These are phyloP conservation scores for Varecia variegata DNA, from an alignment of 2,797 vertebrate species.

Conservation along the genomic window DNA sequence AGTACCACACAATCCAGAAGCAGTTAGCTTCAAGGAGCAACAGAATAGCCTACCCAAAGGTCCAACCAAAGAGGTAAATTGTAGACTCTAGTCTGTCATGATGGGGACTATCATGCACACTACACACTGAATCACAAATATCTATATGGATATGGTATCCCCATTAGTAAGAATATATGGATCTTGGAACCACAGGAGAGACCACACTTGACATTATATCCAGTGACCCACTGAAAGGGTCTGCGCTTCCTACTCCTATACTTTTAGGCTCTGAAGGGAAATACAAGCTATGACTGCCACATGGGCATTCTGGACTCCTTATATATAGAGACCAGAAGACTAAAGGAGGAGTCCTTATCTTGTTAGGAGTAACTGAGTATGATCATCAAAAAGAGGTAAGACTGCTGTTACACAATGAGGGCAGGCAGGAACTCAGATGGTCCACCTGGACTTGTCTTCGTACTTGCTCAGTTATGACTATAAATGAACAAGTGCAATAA, in stretches of 20 bases:
- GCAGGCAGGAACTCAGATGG: not conserved
- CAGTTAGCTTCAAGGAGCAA: not conserved
- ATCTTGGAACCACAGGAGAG: not conserved
- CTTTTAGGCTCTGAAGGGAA: not conserved
- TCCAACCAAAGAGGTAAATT: not conserved
- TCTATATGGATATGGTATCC: not conserved
- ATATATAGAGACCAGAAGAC: not conserved
- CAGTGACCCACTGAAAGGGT: not conserved
- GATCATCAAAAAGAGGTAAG: not conserved
- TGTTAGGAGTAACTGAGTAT: not conserved
- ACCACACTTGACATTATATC: not conserved
- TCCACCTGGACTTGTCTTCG: not conserved
- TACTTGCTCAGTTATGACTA: not conserved
- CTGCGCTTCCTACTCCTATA: not conserved
- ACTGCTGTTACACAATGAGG: not conserved
- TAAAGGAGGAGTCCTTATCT: not conserved
- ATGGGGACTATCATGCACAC: not conserved
- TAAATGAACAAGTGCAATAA: not conserved
- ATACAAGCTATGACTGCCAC: not conserved
- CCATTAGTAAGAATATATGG: not conserved
- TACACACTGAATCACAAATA: not conserved
- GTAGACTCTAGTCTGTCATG: not conserved
- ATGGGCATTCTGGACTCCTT: not conserved
- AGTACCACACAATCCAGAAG: not conserved
- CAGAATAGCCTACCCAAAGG: not conserved